Percentiles rank a stretch among this genome's conserved stretches.
These are phyloP conservation scores for Mastigias papua DNA, from an alignment of 30 jellyfish, hydroid and myxozoan species.

Conservation along the genomic window DNA sequence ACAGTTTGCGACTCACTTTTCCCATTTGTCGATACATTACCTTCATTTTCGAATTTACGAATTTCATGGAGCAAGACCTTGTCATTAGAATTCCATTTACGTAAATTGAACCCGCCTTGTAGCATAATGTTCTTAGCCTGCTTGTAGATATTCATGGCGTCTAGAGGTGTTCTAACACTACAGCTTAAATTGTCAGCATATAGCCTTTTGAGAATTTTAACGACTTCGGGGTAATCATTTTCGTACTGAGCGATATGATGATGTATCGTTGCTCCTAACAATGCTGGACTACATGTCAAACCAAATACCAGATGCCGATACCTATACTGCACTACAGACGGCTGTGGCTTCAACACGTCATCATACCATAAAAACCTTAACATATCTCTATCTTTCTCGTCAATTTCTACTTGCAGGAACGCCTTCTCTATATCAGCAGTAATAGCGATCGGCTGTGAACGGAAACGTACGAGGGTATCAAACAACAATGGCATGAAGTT, in stretches of 20 bases:
- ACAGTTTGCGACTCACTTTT: not conserved
- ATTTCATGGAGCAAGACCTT: conserved; percentile 14
- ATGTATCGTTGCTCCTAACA: conserved; percentile 25
- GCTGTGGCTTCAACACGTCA: conserved; percentile 11
- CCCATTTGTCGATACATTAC: not conserved
- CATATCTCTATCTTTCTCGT: conserved; percentile 36
- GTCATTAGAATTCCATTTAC: conserved; percentile 77
- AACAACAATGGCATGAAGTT: not conserved
- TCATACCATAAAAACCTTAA: conserved; percentile 45
- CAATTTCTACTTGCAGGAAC: conserved; percentile 27
- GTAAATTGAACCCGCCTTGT: conserved; percentile 71
- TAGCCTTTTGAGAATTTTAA: conserved; percentile 4
- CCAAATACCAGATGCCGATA: conserved; percentile 27
- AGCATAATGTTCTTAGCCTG: conserved; percentile 29
- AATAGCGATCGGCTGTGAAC: conserved; percentile 1
- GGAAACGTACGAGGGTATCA: not conserved
- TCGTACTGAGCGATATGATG: conserved; percentile 27
- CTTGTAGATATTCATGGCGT: conserved; percentile 23
- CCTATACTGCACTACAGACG: conserved; percentile 10
- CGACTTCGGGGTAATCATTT: conserved; percentile 22
- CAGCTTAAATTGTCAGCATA: conserved; percentile 34
- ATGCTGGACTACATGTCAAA: conserved; percentile 30
- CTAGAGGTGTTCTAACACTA: conserved; percentile 21
- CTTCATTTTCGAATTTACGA: not conserved
- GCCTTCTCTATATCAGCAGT: conserved; percentile 43